phyloP scores from a whole-genome alignment of 2,113 vertebrate species.

The Eolophus roseicapilla region DNA sequence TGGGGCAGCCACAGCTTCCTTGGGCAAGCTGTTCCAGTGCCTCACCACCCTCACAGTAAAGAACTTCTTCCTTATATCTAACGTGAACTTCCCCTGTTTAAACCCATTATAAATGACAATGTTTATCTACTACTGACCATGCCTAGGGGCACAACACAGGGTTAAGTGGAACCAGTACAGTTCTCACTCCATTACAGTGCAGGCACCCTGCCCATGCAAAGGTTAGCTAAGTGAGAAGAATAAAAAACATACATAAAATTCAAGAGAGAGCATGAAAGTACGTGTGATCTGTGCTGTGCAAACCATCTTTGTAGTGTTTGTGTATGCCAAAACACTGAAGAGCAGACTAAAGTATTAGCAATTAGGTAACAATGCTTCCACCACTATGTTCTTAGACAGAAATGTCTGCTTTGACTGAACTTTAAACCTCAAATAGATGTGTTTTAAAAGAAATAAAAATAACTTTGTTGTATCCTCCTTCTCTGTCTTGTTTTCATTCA shows the following conservation, averaged over 20 bases:
- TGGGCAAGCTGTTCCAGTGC: not conserved
- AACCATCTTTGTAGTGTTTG: not conserved
- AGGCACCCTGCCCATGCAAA: not conserved
- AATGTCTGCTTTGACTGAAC: not conserved
- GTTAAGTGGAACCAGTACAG: rapidly evolving
- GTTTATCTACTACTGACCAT: not conserved
- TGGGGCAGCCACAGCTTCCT: not conserved
- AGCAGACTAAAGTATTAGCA: not conserved
- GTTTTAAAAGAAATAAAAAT: not conserved
- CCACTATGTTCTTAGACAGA: not conserved
- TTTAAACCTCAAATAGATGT: not conserved
- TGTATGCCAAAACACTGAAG: not conserved
- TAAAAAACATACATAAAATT: not conserved
- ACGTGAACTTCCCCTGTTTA: not conserved
- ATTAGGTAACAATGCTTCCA: not conserved
- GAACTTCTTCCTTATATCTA: not conserved
- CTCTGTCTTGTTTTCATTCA: not conserved
- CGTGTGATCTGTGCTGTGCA: not conserved
- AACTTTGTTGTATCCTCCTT: not conserved
- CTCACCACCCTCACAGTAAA: not conserved
- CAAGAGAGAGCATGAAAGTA: not conserved
- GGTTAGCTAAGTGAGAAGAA: not conserved
- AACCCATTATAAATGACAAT: not conserved
- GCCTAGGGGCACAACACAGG: rapidly evolving
- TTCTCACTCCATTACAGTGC: not conserved